Base-by-base conservation (phyloP, 2,888 invertebrate genomes). In the Drosophila eohydei region DNA sequence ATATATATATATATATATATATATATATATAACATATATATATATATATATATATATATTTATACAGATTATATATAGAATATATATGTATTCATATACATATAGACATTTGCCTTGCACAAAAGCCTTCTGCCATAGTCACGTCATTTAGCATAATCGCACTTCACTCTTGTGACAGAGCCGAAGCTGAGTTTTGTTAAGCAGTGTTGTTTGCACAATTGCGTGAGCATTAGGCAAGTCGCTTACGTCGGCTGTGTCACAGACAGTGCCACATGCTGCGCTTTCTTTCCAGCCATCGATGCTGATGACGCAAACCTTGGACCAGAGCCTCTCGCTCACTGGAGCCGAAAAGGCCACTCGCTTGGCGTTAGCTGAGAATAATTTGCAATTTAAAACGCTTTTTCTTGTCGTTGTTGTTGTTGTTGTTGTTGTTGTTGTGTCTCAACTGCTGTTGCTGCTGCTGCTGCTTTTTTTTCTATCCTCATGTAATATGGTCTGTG, bases 371-470 rank as follows among this genome's bases (percentile, higher is more conserved):
- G 46, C 68, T 65, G 63, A 81, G 32, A 26, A 81, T 84, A 80
- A 80, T 80, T 80, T 80, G 85, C 75, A 82, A 80, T 80, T 80
- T 85, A 71, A 80, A 80, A 75, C 86, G 54, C 26, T 12, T 36
- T 16, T 57, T 28, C 34, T 34, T 8, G 7, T 34, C 1, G 21
- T 30, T 16, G 16, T 43, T 9, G 12, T 34, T 21, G 16, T 61
- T 48, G 59, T 56, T 16, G 28, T 38, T 41, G 28, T 60, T 43
- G 56, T 56, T 7, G 28, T 26, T 38, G 36, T 52, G 16, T 32
- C 16, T 51, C 34, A 26, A 26, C 14, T 12, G 11, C 8, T 38
- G 21, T 6, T 14, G 36, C 30, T 30, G 12, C 16, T 6, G n/a
- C 38, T 40, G 40, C 8, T 36, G 12, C 74, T 30, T 14, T 57